Conservation (phyloP, 2,797 vertebrate genomes). For the Aselliscus stoliczkanus region DNA sequence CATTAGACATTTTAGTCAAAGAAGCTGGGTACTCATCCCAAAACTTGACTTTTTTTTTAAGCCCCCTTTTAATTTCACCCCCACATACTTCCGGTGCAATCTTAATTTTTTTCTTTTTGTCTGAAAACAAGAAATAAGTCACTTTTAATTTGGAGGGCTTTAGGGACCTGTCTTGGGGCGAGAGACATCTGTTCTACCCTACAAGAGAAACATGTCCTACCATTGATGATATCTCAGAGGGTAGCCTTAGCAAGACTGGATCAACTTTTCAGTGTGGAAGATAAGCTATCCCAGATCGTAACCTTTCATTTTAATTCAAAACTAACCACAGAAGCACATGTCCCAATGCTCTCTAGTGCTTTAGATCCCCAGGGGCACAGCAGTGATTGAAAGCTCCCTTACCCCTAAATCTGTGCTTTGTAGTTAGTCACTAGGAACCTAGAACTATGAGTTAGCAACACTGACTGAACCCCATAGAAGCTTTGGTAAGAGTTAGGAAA, state of each 20-base stretch:
- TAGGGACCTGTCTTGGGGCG: background rate
- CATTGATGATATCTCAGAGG: background rate
- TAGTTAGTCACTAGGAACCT: background rate
- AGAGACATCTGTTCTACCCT: background rate
- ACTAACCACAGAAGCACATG: background rate
- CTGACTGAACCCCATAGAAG: background rate
- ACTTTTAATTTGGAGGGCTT: conserved; percentile 31
- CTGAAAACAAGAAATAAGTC: background rate
- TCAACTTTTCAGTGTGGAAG: background rate
- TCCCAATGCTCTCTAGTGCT: background rate
- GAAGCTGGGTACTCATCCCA: background rate
- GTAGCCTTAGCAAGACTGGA: background rate
- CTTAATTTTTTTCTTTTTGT: background rate
- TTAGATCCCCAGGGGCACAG: background rate
- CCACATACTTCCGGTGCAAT: background rate
- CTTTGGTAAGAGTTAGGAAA: background rate
- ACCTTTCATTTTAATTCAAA: conserved; percentile 44
- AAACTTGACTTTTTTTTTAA: background rate
- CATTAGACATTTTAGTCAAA: background rate
- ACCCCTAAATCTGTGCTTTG: background rate
- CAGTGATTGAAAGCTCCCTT: background rate
- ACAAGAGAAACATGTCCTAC: background rate
- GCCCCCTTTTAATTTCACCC: background rate
- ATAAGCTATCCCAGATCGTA: conserved; percentile 27
- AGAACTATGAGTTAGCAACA: background rate